A percentile compares a stretch with the other conserved stretches of the same genome.
phyloP scores from a whole-genome alignment of 2,888 invertebrate species.

The Limnephilus rhombicus region DNA sequence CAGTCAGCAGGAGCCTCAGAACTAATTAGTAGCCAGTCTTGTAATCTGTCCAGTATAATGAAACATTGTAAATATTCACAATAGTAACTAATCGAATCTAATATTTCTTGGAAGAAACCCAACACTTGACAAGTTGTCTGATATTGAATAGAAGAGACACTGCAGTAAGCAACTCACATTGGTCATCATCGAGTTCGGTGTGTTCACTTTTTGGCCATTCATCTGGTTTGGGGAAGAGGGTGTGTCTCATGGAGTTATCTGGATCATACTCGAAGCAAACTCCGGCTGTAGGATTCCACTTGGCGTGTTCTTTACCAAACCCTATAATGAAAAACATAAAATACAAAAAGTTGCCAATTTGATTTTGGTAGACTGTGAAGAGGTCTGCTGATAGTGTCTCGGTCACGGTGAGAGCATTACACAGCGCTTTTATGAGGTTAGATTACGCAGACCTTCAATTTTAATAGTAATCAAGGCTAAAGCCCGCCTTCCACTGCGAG shows the following conservation, averaged over 20 bases:
- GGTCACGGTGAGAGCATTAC: neutral
- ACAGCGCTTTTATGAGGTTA: neutral
- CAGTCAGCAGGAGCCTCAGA: too few relatives aligned
- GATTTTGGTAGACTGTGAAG: neutral
- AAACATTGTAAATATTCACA: too few relatives aligned
- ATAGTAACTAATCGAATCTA: too few relatives aligned
- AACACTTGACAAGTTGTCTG: too few relatives aligned
- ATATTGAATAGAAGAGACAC: too few relatives aligned
- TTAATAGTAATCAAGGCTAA: too few relatives aligned
- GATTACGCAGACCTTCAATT: too few relatives aligned
- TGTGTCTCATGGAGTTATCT: conserved; percentile 97
- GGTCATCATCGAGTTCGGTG: conserved; percentile 93
- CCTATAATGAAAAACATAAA: conserved; percentile 69
- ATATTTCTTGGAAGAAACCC: too few relatives aligned
- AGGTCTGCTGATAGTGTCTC: neutral
- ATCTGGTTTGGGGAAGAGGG: conserved; percentile 96
- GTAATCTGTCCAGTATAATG: too few relatives aligned
- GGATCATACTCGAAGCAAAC: conserved; percentile 99
- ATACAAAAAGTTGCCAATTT: neutral
- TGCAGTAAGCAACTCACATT: conserved; percentile 78
- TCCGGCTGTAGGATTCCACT: conserved; percentile 99
- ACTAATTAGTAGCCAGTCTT: too few relatives aligned
- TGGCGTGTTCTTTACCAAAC: conserved; percentile 99
- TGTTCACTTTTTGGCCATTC: conserved; percentile 99
- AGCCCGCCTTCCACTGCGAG: too few relatives aligned